These are phyloP conservation scores for Thaumatotibia leucotreta DNA, from an alignment of 1,140 invertebrate genomes.

Conservation along the genomic window DNA sequence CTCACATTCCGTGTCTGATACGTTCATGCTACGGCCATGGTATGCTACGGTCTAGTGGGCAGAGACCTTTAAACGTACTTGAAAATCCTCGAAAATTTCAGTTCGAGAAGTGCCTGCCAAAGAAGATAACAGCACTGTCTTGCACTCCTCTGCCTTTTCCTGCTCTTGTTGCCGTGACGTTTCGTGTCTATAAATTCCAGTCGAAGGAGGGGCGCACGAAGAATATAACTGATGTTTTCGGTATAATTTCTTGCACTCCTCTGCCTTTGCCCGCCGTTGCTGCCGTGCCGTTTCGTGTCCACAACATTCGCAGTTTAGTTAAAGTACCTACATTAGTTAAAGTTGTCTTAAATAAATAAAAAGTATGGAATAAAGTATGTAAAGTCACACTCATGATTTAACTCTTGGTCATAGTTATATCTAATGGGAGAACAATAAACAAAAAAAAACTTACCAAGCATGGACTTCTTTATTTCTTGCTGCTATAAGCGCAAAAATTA, in stretches of 20 bases:
- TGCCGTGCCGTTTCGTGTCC: conserved; percentile 28
- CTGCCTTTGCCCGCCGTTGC: conserved; percentile 28
- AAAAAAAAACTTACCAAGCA: conserved; percentile 31
- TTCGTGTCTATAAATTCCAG: no score
- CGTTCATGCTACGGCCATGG: no score
- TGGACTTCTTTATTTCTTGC: conserved; percentile 26
- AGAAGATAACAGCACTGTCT: not conserved
- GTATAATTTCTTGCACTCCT: conserved; percentile 25
- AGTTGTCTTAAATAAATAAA: conserved; percentile 32
- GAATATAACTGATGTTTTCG: not conserved
- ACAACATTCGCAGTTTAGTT: conserved; percentile 29
- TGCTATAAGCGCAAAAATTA: conserved; percentile 25
- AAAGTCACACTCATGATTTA: conserved; percentile 20
- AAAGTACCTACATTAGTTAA: no score
- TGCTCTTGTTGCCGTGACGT: no score
- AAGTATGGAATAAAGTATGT: conserved; percentile 27
- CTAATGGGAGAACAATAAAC: conserved; percentile 27
- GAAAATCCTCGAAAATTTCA: not conserved
- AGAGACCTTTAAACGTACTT: conserved; percentile 34
- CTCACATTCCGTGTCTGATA: no score
- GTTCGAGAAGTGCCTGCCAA: not conserved
- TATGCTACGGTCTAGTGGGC: no score
- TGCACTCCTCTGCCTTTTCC: conserved; percentile 21
- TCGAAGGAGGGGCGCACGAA: not conserved
- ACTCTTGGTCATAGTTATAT: conserved; percentile 26